These are phyloP conservation scores for Manis pentadactyla DNA, from an alignment of 2,797 vertebrate species.

Conservation along the genomic window DNA sequence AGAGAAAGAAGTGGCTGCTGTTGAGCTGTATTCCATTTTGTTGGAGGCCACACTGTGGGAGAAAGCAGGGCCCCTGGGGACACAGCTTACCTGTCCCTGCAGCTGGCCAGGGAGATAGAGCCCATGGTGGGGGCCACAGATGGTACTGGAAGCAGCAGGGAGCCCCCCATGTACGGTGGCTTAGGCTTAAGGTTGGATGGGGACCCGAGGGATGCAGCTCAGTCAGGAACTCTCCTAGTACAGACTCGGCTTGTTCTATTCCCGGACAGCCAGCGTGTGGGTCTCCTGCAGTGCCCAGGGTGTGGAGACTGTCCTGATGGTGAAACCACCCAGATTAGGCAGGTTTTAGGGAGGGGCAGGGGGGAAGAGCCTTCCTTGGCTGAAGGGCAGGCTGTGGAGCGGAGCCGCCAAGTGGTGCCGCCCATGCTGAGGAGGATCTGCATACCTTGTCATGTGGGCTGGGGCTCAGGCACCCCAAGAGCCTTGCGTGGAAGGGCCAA, in stretches of 20 bases:
- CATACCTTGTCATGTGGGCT: background rate
- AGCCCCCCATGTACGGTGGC: background rate
- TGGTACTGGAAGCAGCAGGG: background rate
- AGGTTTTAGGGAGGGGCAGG: background rate
- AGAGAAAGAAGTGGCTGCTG: background rate
- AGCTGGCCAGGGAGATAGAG: background rate
- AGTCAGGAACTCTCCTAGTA: background rate
- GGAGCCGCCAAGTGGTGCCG: background rate
- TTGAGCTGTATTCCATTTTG: background rate
- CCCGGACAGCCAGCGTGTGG: background rate
- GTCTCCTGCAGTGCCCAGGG: background rate
- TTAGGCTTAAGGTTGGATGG: background rate
- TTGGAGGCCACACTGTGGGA: background rate
- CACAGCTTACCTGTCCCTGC: background rate
- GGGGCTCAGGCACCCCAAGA: background rate
- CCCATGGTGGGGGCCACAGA: background rate
- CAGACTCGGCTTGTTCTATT: background rate
- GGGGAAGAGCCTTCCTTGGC: background rate
- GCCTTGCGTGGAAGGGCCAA: constrained; percentile 38
- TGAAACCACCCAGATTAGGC: background rate
- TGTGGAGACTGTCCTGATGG: background rate
- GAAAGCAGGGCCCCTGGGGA: background rate
- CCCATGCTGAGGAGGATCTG: background rate
- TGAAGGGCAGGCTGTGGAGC: background rate
- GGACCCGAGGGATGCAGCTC: background rate